Conservation (phyloP, 1,140 invertebrate genomes). For the Heliothis subflexa region DNA sequence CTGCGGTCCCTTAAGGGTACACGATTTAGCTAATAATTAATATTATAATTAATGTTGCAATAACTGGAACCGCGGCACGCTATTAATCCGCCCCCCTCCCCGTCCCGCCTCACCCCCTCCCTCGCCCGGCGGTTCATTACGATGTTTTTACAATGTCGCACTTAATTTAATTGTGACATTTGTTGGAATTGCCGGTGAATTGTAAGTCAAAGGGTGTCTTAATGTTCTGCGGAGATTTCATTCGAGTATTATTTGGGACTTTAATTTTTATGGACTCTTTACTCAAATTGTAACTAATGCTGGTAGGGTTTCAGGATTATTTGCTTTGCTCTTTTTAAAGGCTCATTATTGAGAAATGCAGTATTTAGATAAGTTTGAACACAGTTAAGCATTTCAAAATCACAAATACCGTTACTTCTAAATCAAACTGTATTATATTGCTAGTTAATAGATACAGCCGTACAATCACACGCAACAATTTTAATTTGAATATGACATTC, state of each 20-base stretch:
- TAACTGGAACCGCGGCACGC: slow-evolving; percentile 68
- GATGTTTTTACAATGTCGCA: slow-evolving; percentile 46
- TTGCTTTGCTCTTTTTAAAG: too few species aligned
- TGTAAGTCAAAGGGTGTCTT: slow-evolving; percentile 38
- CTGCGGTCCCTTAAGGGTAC: slow-evolving; percentile 64
- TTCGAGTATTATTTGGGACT: background rate
- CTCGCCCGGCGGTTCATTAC: slow-evolving; percentile 24
- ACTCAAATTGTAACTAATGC: too few species aligned
- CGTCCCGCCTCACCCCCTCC: background rate
- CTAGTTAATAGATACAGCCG: background rate
- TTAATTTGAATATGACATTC: slow-evolving; percentile 42
- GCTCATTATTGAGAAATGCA: too few species aligned
- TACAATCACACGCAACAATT: slow-evolving; percentile 7
- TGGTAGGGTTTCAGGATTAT: too few species aligned
- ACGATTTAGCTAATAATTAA: slow-evolving; percentile 83
- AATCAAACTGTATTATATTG: too few species aligned
- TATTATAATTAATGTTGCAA: slow-evolving; percentile 83
- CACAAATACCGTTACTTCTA: background rate
- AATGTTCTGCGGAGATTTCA: slow-evolving; percentile 29
- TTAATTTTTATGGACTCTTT: background rate
- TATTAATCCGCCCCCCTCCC: slow-evolving; percentile 58
- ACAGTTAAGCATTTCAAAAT: background rate
- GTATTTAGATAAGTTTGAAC: too few species aligned
- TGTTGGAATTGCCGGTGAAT: slow-evolving; percentile 19
- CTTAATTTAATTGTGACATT: slow-evolving; percentile 42